Percentiles rank a stretch among this genome's conserved stretches.
Evolutionary conservation across 2,888 invertebrate species (phyloP).

Genomic region (Lacanobia oleracea): DNA sequence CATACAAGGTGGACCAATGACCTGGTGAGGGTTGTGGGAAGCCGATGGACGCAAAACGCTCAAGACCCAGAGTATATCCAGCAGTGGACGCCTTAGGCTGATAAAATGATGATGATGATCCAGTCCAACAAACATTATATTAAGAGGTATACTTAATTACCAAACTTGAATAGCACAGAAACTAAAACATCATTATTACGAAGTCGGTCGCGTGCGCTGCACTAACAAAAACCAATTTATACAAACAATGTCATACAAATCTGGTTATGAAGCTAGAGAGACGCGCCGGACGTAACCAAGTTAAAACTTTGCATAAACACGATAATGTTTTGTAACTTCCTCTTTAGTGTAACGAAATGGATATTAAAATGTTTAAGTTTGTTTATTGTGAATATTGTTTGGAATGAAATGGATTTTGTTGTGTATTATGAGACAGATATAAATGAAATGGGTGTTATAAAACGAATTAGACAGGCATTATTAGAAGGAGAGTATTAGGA

Average conservation of each 20-base stretch:
- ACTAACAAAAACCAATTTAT: slow-evolving; percentile 63
- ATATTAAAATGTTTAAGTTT: slow-evolving; percentile 56
- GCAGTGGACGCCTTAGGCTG: no score
- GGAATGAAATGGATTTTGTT: slow-evolving; percentile 20
- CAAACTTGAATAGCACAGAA: slow-evolving; percentile 12
- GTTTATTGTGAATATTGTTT: slow-evolving; percentile 31
- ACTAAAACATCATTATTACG: neutral
- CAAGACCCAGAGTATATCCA: no score
- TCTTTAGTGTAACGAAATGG: slow-evolving; percentile 53
- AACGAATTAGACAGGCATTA: no score
- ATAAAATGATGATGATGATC: no score
- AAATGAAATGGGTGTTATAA: neutral
- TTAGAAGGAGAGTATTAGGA: no score
- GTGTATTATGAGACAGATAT: neutral
- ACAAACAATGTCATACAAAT: slow-evolving; percentile 63
- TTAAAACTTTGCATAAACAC: slow-evolving; percentile 63
- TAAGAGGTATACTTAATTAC: neutral
- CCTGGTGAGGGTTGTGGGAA: no score
- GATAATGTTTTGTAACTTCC: slow-evolving; percentile 60
- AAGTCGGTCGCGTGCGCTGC: slow-evolving; percentile 41
- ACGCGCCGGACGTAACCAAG: slow-evolving; percentile 55
- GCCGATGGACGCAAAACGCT: no score
- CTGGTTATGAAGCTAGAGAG: slow-evolving; percentile 55
- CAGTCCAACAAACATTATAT: no score
- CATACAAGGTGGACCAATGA: no score